Conservation (phyloP, 2,888 invertebrate species). For the Melipona bicolor region DNA sequence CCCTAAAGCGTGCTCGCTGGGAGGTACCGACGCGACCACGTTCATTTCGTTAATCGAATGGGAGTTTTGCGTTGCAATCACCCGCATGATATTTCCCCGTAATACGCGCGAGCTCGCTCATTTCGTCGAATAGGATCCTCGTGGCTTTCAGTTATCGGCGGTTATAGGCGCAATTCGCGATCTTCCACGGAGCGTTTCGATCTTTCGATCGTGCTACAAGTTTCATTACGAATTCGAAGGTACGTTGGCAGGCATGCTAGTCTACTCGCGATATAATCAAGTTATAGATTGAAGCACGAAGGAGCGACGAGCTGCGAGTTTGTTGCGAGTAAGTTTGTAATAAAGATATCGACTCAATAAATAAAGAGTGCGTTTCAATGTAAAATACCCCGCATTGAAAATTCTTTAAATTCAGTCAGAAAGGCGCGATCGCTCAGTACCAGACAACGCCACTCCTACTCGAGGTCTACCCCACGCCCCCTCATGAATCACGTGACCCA, state of each 20-base stretch:
- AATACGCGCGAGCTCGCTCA: not conserved
- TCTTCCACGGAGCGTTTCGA: not conserved
- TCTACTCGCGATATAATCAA: not conserved
- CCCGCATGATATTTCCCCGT: conserved; percentile 18
- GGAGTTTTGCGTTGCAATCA: conserved; percentile 15
- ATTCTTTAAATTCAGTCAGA: not conserved
- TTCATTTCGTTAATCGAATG: conserved; percentile 30
- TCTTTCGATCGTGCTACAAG: not conserved
- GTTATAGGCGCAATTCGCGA: not conserved
- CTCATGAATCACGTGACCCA: no score
- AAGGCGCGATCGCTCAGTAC: not conserved
- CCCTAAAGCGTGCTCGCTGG: conserved; percentile 33
- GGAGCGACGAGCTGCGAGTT: not conserved
- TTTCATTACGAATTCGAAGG: not conserved
- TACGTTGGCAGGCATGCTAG: not conserved
- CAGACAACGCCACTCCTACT: no score
- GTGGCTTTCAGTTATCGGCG: not conserved
- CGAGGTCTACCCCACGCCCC: no score
- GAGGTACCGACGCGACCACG: conserved; percentile 30
- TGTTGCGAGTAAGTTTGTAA: not conserved
- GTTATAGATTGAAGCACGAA: not conserved
- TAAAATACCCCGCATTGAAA: not conserved
- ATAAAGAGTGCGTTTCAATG: not conserved
- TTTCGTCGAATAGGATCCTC: not conserved
- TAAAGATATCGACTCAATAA: no score